Evolutionary conservation across 2,888 invertebrate species (phyloP).

Genomic region (Priocnemis perturbator): DNA sequence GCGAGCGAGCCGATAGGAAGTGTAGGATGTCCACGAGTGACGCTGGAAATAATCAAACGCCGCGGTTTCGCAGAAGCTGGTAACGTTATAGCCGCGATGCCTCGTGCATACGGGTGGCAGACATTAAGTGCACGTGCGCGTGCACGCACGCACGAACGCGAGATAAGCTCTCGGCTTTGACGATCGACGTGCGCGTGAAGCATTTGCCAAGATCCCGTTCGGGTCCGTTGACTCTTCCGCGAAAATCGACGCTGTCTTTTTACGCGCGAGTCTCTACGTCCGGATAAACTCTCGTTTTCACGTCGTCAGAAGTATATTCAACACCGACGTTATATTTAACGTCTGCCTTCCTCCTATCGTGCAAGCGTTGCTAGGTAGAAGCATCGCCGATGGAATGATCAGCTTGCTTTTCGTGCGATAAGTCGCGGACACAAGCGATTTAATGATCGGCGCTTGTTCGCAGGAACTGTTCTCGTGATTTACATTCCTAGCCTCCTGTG

Average conservation of each 20-base stretch:
- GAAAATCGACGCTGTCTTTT: conserved; percentile 35
- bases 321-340: neutral
- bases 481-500: too few relatives aligned
- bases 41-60: conserved; percentile 20
- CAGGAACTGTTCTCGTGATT: too few relatives aligned
- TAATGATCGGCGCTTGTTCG: too few relatives aligned
- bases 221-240: conserved; percentile 42
- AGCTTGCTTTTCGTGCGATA: too few relatives aligned
- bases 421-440: too few relatives aligned
- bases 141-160: conserved; percentile 13
- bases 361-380: too few relatives aligned
- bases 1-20: too few relatives aligned
- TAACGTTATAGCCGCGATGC: conserved; percentile 26
- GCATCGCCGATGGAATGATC: too few relatives aligned
- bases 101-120: too few relatives aligned
- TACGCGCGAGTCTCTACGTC: too few relatives aligned
- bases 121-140: conserved; percentile 23
- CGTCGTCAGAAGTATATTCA: neutral
- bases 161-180: conserved; percentile 40
- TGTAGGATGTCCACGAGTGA: conserved; percentile 5
- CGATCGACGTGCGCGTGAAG: conserved; percentile 34
- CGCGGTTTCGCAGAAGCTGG: conserved; percentile 33
- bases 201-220: conserved; percentile 34
- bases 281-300: neutral
- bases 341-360: too few relatives aligned